Evolutionary conservation across 1,140 invertebrate species (phyloP), one percentile per base, ranked within the genome.

Genomic region (Listronotus bonariensis): DNA sequence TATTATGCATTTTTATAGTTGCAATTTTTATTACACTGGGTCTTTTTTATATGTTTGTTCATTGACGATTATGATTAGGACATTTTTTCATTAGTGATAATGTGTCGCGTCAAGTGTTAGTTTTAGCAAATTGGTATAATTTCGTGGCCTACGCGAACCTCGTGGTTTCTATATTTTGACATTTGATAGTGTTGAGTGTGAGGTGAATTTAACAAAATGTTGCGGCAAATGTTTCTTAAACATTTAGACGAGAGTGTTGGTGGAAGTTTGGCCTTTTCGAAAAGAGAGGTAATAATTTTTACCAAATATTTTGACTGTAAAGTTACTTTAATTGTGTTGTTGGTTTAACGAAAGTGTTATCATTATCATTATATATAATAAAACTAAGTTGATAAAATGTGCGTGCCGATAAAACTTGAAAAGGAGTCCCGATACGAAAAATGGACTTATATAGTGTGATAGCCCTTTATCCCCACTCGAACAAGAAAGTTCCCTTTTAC

Each of bases 201-300:
- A 11, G 6, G 14, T 45, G 10, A 18, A 32, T 17, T 34, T n/a
- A 49, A 49, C 17, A 52, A 32, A 11, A 70, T 70, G 68, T 65
- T 58, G 34, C 48, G 68, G 10, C 60, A 68, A 32, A 65, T 70
- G 48, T 68, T 70, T 43, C 34, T 70, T 12, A 70, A 68, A 42
- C 66, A 70, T 51, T 51, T 70, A 11, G 66, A 70, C 12, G 52
- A 52, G 8, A 53, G 49, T 46, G 41, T 68, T 31, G 61, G 65
- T 17, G 66, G 55, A 41, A 68, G 36, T 56, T 65, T 65, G 43
- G 46, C 56, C 5, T 49, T 55, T 53, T 65, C 56, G 10, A 68
- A 52, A 54, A 56, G 65, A 57, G 61, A 68, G 68, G 68, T 70
- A 65, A 18, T 14, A 59, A 42, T 53, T 31, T 54, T 54, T 38